Evolutionary conservation across 1,140 invertebrate species (phyloP), one percentile per base, ranked within the genome.

Genomic region (Oedothorax gibbosus): DNA sequence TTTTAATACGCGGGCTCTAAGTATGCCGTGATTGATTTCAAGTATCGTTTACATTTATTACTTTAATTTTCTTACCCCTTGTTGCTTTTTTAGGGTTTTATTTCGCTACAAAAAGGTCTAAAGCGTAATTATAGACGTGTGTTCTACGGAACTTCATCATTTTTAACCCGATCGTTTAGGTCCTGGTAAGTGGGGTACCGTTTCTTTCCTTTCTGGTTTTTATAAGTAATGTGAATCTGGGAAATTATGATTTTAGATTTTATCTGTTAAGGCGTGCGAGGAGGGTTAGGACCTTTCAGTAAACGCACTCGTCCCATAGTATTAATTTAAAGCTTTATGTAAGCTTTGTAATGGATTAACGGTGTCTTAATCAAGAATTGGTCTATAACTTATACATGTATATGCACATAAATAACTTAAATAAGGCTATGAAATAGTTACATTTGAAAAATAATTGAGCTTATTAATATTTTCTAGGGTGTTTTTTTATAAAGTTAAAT

Each of bases 11-110:
- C 10, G 49, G 20, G 50, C 81, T 50, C 68, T 68, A 75, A 84
- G 20, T 66, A 66, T n/a, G 5, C 12, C 72, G 72, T 84, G 81
- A 84, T 84, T 84, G 81, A 84, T 84, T 84, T 84, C 81, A 76
- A 84, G 50, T 65, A 64, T 62, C 80, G 65, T 51, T 77, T 82
- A 73, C 73, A 84, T 84, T 84, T 84, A 84, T 84, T 84, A 66
- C 72, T 84, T 84, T 76, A 84, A 84, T 84, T 75, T 84, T 18
- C 21, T 66, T 68, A 9, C 72, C 50, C 51, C 20, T 4, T 64
- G 54, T 64, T 84, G 75, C 57, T 35, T 75, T 14, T 14, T 12
- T n/a, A 53, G 60, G 49, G 12, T 2, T 54, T 18, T 51, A n/a
- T 71, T 71, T 71, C 20, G 78, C 53, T 71, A 51, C 65, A 81